Conservation (phyloP, 23 tunicate species). For the Clavelina lepadiformis region DNA sequence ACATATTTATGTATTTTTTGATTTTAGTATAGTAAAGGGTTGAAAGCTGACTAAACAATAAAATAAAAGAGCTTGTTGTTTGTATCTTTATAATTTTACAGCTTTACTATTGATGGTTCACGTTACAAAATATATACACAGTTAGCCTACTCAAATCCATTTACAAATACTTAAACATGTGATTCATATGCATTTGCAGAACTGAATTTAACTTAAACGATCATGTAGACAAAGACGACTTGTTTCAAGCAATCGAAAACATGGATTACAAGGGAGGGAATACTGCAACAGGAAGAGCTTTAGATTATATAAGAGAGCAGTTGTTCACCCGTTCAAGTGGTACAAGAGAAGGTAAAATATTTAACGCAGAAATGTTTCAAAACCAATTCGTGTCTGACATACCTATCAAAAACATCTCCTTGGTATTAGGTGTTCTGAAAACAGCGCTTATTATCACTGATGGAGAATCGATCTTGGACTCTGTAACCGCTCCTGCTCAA, state of each 20-base stretch:
- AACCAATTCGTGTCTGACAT: neutral
- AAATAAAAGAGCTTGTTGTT: no score
- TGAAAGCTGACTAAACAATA: no score
- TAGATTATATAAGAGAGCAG: constrained; percentile 51
- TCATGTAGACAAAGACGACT: constrained; percentile 49
- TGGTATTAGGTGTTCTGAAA: constrained; percentile 49
- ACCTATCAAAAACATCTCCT: neutral
- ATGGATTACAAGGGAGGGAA: constrained; percentile 93
- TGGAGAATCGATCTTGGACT: constrained; percentile 95
- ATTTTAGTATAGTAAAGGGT: no score
- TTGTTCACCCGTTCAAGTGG: constrained; percentile 64
- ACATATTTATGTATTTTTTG: no score
- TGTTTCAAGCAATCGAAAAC: constrained; percentile 59
- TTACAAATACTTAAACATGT: no score
- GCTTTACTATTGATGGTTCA: no score
- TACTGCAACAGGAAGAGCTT: constrained; percentile 94
- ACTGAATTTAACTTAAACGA: constrained; percentile 81
- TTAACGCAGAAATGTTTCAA: neutral
- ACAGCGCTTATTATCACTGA: constrained; percentile 90
- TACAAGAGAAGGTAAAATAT: constrained; percentile 35
- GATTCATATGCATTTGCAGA: no score
- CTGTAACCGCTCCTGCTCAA: constrained; percentile 79
- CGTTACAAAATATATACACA: no score
- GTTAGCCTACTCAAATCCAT: no score
- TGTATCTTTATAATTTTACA: no score